Conservation (phyloP, 1,140 invertebrate genomes). For the Vanessa atalanta region DNA sequence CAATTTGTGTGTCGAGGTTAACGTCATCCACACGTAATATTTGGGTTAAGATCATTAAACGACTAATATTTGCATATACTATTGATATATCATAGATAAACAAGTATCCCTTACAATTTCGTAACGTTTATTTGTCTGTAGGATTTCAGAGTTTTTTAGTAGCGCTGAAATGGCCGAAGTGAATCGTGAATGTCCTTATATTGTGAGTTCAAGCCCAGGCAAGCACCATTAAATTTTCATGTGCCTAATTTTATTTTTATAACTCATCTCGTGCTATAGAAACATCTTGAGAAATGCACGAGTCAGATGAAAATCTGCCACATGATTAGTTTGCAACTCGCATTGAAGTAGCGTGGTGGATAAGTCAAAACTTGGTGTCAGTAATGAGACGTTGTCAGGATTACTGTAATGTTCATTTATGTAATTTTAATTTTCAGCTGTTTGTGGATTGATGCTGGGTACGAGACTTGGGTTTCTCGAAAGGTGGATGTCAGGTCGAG, state of each 20-base stretch:
- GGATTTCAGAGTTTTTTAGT: too few species aligned
- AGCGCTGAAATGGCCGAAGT: too few species aligned
- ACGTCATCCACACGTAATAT: not conserved
- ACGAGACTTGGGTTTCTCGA: conserved; percentile 90
- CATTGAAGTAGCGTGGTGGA: not conserved
- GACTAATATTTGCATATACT: conserved; percentile 14
- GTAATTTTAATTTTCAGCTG: conserved; percentile 75
- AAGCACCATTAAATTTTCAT: too few species aligned
- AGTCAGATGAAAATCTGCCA: too few species aligned
- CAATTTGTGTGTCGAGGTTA: conserved; percentile 24
- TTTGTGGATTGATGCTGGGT: conserved; percentile 89
- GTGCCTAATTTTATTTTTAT: too few species aligned
- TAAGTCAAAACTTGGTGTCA: not conserved
- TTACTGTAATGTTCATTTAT: not conserved
- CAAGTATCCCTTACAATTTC: conserved; percentile 2
- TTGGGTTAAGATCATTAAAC: conserved; percentile 30
- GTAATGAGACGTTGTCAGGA: too few species aligned
- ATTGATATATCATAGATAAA: not conserved
- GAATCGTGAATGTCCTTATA: too few species aligned
- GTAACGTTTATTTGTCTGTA: not conserved
- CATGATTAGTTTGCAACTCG: too few species aligned
- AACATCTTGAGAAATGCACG: too few species aligned
- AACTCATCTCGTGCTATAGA: too few species aligned
- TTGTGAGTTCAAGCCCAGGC: too few species aligned
- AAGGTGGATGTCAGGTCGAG: conserved; percentile 80